Base-by-base conservation (phyloP, 2,113 vertebrate genomes). In the Sula dactylatra region DNA sequence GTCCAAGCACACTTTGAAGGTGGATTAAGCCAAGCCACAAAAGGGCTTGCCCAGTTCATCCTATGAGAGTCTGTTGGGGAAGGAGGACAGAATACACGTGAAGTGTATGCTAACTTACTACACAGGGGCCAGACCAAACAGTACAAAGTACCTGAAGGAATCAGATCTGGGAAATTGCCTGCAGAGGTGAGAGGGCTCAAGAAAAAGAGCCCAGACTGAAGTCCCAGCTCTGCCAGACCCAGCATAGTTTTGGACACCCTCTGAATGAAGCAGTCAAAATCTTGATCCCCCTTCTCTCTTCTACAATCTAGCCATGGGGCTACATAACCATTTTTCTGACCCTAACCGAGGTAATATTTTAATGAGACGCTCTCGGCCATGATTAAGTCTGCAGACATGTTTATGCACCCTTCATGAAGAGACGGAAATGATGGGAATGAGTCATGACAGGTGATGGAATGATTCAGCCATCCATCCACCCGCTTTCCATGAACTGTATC, bases 371-470 rank as follows among this genome's bases (percentile, higher is more conserved):
- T 84, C 88, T 87, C 10, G 4, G 74, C 81, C 83, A 45, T 26
- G 54, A 94, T 62, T 82, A 90, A 88, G 87, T 44, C 64, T 91
- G 74, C 94, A 97, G 96, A 94, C 90, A 42, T 55, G 87, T 96
- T 96, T 97, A 88, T 77, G 88, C 58, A 92, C 90, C 92, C 82
- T 96, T 81, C 13, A 26, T 54, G 90, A 92, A 92, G 84, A 42
- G 96, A 91, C 2, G 4, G 94, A 94, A 94, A 95, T 84, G 93
- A 96, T 83, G 93, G 71, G 93, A 96, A 95, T 97, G 96, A 96
- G 92, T 96, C 96, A 97, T 96, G 96, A 96, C 94, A 96, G 93
- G 85, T 94, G 96, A 97, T 96, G 92, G 96, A 96, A 96, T 89
- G 93, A 97, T 96, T 97, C 89, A 95, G 78, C 82, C 93, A 93